phyloP scores from a whole-genome alignment of 2,888 invertebrate species.

The Melikaiella ostensackeni region DNA sequence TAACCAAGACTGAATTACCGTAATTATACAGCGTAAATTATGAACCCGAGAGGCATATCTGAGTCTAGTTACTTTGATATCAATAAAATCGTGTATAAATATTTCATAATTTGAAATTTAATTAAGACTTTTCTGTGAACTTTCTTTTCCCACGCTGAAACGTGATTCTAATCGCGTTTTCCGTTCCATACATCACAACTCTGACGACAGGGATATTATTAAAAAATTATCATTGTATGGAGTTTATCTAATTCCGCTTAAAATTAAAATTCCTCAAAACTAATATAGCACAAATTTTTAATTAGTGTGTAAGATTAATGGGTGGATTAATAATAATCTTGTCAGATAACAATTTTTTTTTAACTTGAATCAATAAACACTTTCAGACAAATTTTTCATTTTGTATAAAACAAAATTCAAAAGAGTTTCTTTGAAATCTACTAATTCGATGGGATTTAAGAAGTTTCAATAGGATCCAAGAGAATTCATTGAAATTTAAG shows the following conservation, averaged over 20 bases:
- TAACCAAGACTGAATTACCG: constrained; percentile 21
- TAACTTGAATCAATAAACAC: no score
- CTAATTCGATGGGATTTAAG: no score
- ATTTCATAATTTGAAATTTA: constrained; percentile 28
- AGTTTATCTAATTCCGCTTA: background rate
- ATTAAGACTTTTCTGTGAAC: constrained; percentile 29
- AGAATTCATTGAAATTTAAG: no score
- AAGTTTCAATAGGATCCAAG: no score
- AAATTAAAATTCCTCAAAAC: background rate
- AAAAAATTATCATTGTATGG: constrained; percentile 32
- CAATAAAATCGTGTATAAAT: constrained; percentile 31
- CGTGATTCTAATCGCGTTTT: constrained; percentile 29
- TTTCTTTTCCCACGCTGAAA: constrained; percentile 33
- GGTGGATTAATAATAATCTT: background rate
- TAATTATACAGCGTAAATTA: constrained; percentile 27
- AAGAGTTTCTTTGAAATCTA: no score
- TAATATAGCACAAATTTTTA: background rate
- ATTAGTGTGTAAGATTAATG: background rate
- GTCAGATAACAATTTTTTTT: no score
- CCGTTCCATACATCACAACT: background rate
- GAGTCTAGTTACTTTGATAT: constrained; percentile 32
- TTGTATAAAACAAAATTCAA: no score
- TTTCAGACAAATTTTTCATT: no score
- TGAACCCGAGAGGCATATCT: constrained; percentile 9
- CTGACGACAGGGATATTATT: constrained; percentile 11